phyloP scores from a whole-genome alignment of 2,797 vertebrate genomes.

The Anolis apletophallus region DNA sequence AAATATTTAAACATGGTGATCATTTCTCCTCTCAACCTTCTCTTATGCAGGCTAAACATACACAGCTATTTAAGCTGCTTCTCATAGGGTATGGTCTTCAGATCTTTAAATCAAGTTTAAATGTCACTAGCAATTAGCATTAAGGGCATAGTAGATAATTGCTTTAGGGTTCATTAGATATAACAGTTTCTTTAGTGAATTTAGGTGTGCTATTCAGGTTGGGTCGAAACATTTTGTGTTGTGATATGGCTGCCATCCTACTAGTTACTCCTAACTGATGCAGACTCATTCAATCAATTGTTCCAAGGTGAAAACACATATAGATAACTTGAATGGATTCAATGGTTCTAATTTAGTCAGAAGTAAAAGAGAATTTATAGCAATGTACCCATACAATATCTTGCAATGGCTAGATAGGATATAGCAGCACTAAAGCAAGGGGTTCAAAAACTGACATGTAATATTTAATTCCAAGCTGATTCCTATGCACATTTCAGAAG shows the following conservation, averaged over 20 bases:
- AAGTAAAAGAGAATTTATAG: too few relatives aligned
- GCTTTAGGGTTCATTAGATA: neutral
- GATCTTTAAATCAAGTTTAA: neutral
- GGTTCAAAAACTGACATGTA: neutral
- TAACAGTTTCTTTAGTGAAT: neutral
- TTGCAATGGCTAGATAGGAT: too few relatives aligned
- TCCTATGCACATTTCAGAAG: neutral
- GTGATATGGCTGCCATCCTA: neutral
- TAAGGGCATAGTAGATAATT: neutral
- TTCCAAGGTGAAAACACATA: too few relatives aligned
- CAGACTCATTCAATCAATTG: too few relatives aligned
- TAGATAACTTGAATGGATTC: too few relatives aligned
- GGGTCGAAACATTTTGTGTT: neutral
- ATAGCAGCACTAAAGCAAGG: neutral
- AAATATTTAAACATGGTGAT: too few relatives aligned
- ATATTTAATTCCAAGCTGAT: neutral
- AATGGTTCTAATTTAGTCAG: too few relatives aligned
- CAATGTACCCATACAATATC: neutral
- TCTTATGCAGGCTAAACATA: too few relatives aligned
- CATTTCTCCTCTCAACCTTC: too few relatives aligned
- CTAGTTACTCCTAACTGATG: too few relatives aligned
- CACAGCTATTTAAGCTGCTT: too few relatives aligned
- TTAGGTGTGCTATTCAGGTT: neutral
- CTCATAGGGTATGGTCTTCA: too few relatives aligned
- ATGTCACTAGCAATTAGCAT: neutral